Conservation (phyloP, 1,140 invertebrate species). For the Schlechtendalia chinensis region DNA sequence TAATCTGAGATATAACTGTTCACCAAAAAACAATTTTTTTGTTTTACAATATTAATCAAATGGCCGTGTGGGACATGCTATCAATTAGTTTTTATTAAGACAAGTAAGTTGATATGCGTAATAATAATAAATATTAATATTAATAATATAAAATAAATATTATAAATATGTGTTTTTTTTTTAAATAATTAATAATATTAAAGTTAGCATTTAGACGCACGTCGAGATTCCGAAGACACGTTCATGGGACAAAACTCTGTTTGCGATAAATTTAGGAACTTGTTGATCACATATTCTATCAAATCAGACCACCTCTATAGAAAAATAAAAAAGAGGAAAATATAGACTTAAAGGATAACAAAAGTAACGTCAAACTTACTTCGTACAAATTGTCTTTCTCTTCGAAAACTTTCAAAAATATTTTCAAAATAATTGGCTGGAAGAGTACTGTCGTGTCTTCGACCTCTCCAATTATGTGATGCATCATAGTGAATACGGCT, state of each 20-base stretch:
- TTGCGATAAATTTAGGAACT: constrained; percentile 6
- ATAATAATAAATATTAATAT: too few species aligned
- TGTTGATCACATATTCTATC: constrained; percentile 25
- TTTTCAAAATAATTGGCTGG: constrained; percentile 24
- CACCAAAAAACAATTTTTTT: too few species aligned
- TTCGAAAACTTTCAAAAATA: constrained; percentile 11
- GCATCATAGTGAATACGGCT: constrained; percentile 26
- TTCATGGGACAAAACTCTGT: neutral
- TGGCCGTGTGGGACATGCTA: too few species aligned
- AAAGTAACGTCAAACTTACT: neutral
- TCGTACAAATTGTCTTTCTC: constrained; percentile 12
- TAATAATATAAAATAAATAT: too few species aligned
- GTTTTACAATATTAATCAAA: too few species aligned
- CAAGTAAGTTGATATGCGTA: too few species aligned
- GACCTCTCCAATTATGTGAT: constrained; percentile 7
- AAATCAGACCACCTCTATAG: constrained; percentile 29
- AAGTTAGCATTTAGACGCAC: neutral
- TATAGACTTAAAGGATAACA: neutral
- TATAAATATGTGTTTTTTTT: too few species aligned
- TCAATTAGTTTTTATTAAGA: too few species aligned
- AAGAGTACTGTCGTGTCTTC: constrained; percentile 25
- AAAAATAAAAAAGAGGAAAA: neutral
- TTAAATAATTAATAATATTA: too few species aligned
- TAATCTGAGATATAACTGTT: too few species aligned
- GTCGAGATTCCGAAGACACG: neutral